A percentile compares a stretch with the other conserved stretches of the same genome.
These are phyloP conservation scores for Lasioglossum lativentre DNA, from an alignment of 2,888 invertebrate genomes.

Conservation along the genomic window DNA sequence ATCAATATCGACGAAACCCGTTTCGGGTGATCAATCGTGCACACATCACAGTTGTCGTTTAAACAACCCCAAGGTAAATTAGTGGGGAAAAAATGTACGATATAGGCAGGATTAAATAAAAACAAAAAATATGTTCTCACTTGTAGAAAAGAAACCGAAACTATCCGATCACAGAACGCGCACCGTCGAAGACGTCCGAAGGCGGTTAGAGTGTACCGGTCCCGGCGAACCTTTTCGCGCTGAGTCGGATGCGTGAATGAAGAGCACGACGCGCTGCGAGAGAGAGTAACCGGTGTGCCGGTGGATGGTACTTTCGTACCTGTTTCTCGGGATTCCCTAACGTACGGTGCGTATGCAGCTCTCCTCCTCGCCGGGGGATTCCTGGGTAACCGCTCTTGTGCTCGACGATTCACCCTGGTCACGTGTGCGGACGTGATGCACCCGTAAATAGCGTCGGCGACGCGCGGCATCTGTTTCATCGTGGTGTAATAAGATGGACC, in stretches of 20 bases:
- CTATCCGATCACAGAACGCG: constrained; percentile 13
- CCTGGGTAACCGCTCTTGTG: constrained; percentile 9
- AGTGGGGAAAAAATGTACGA: not conserved
- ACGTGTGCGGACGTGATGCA: constrained; percentile 28
- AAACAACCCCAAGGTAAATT: not conserved
- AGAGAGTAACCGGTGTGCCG: constrained; percentile 39
- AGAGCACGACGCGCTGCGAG: constrained; percentile 31
- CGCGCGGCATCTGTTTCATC: not conserved
- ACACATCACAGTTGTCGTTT: not conserved
- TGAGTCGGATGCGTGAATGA: constrained; percentile 56
- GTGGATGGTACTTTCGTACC: constrained; percentile 56
- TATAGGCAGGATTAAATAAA: no score
- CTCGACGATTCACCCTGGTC: constrained; percentile 38
- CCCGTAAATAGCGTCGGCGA: not conserved
- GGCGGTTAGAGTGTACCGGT: constrained; percentile 25
- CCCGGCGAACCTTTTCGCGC: constrained; percentile 44
- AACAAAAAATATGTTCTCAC: constrained; percentile 6
- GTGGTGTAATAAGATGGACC: not conserved
- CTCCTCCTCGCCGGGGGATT: constrained; percentile 36
- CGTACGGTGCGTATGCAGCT: not conserved
- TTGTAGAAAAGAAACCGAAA: not conserved
- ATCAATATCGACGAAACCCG: not conserved
- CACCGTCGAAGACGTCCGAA: constrained; percentile 1
- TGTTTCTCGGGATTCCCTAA: constrained; percentile 59
- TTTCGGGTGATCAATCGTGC: not conserved